Percentiles rank a stretch among this genome's conserved stretches.
phyloP scores from a whole-genome alignment of 2,888 invertebrate species.

The Liopterus haemorrhoidalis region DNA sequence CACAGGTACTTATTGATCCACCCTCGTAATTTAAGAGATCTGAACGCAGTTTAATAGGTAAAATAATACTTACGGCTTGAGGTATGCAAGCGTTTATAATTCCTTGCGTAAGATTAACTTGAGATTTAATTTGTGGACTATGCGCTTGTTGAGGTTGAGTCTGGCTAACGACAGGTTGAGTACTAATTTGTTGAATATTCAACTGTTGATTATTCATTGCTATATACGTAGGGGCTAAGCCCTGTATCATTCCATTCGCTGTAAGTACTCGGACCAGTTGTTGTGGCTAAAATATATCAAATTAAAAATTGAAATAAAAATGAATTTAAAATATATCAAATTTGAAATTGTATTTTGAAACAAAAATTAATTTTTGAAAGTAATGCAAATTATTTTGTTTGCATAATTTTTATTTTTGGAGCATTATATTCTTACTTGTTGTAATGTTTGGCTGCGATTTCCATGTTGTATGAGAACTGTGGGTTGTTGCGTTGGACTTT shows the following conservation, averaged over 20 bases:
- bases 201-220: conserved; percentile 28
- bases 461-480: conserved; percentile 28
- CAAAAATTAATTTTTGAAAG: too few species aligned
- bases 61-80: too few species aligned
- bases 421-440: conserved; percentile 1
- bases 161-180: neutral
- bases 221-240: conserved; percentile 50
- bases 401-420: neutral
- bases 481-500: conserved; percentile 11
- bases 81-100: conserved; percentile 8
- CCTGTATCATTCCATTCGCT: conserved; percentile 55
- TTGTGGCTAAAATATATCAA: conserved; percentile 45
- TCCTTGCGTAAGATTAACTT: conserved; percentile 1
- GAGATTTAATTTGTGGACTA: neutral
- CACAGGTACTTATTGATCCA: too few species aligned
- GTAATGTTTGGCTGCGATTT: conserved; percentile 3
- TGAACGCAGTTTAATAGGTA: too few species aligned
- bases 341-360: too few species aligned
- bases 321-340: neutral
- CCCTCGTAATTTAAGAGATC: too few species aligned
- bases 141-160: conserved; percentile 11
- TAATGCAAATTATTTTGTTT: too few species aligned
- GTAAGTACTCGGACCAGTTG: conserved; percentile 57
- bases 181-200: conserved; percentile 17
- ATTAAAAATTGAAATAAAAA: neutral